Conservation (phyloP, 2,797 vertebrate species). For the Gallinago stenura region DNA sequence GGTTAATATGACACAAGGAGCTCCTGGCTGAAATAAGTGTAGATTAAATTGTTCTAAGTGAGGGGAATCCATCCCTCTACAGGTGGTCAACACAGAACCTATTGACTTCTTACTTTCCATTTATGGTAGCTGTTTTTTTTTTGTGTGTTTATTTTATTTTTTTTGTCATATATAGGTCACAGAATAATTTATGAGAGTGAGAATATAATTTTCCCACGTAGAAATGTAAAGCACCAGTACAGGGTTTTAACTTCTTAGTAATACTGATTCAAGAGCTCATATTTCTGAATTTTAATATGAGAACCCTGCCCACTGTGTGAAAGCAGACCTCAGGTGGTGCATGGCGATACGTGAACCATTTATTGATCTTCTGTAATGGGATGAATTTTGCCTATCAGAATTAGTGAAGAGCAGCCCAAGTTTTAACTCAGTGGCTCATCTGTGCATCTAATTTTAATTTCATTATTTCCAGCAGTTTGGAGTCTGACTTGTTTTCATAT, state of each 20-base stretch:
- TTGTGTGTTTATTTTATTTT: background rate
- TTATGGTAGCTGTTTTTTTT: background rate
- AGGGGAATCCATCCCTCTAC: background rate
- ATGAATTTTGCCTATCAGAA: constrained; percentile 19
- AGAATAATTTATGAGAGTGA: constrained; percentile 47
- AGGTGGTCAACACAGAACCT: background rate
- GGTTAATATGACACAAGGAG: background rate
- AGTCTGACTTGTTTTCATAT: constrained; percentile 71
- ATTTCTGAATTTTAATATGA: background rate
- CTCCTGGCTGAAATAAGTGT: constrained; percentile 2
- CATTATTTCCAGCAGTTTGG: constrained; percentile 50
- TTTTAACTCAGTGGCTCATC: constrained; percentile 52
- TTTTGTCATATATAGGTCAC: constrained; percentile 38
- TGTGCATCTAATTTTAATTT: constrained; percentile 65
- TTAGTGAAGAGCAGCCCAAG: background rate
- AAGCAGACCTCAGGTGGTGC: background rate
- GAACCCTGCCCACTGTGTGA: background rate
- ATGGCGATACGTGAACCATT: background rate
- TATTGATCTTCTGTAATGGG: constrained; percentile 16
- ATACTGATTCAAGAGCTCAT: background rate
- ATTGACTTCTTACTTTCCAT: background rate
- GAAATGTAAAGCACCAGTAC: background rate
- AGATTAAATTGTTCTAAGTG: constrained; percentile 23
- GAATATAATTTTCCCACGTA: constrained; percentile 7
- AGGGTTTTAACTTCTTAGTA: background rate